These are phyloP conservation scores for Ectobius pallidus DNA, from an alignment of 2,888 invertebrate species.

Conservation along the genomic window DNA sequence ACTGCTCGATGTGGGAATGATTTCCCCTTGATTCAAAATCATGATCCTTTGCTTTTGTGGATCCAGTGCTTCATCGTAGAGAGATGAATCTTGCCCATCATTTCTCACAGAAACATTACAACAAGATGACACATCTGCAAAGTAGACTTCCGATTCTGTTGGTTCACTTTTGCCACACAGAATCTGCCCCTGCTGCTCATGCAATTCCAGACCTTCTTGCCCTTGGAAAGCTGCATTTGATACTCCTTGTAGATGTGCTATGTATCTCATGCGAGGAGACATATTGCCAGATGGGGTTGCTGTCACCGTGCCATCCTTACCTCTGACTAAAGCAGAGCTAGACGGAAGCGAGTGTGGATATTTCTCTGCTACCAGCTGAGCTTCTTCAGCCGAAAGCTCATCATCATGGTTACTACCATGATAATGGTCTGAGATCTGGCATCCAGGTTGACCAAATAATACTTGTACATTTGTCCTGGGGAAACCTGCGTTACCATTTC, in stretches of 20 bases:
- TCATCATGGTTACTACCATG: slow-evolving; percentile 14
- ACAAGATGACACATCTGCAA: slow-evolving; percentile 80
- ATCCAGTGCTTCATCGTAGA: slow-evolving; percentile 63
- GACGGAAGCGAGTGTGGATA: slow-evolving; percentile 26
- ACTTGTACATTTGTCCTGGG: slow-evolving; percentile 24
- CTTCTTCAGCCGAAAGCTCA: slow-evolving; percentile 23
- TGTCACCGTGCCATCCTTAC: slow-evolving; percentile 20
- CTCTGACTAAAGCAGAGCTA: slow-evolving; percentile 23
- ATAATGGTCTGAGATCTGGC: slow-evolving; percentile 28
- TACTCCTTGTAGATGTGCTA: slow-evolving; percentile 59
- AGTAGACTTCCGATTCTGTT: slow-evolving; percentile 83
- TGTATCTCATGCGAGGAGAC: slow-evolving; percentile 33
- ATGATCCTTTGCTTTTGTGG: slow-evolving; percentile 37
- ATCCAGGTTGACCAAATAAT: slow-evolving; percentile 20
- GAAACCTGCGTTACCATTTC: slow-evolving; percentile 1
- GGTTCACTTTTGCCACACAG: slow-evolving; percentile 56
- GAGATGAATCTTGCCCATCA: slow-evolving; percentile 62
- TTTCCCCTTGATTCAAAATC: slow-evolving; percentile 24
- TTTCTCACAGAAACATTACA: slow-evolving; percentile 73
- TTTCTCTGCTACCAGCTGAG: slow-evolving; percentile 13
- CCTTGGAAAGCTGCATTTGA: slow-evolving; percentile 80
- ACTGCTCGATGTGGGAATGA: background rate
- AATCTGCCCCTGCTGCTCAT: slow-evolving; percentile 19
- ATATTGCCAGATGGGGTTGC: background rate
- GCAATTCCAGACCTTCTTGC: slow-evolving; percentile 59